These are phyloP conservation scores for Coelinius sp. DNA, from an alignment of 2,888 invertebrate species.

Conservation along the genomic window DNA sequence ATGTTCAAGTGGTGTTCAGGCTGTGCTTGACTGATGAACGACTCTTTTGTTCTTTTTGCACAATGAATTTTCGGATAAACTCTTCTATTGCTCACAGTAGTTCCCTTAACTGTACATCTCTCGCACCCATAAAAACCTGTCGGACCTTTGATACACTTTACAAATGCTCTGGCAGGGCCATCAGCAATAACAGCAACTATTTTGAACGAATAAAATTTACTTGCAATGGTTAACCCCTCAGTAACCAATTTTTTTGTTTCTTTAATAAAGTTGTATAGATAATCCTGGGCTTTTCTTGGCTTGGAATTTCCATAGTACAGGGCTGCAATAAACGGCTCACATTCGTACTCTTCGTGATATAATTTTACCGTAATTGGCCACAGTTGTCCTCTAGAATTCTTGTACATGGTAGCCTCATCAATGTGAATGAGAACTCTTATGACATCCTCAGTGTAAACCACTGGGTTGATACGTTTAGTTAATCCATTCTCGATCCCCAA, in stretches of 20 bases:
- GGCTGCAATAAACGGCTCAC: not conserved
- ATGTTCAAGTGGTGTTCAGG: not conserved
- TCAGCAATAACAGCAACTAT: constrained; percentile 41
- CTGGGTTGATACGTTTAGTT: not conserved
- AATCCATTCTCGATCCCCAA: constrained; percentile 33
- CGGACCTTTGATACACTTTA: constrained; percentile 40
- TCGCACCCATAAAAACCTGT: constrained; percentile 43
- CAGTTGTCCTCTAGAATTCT: constrained; percentile 36
- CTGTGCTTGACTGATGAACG: not conserved
- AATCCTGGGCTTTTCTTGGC: constrained; percentile 28
- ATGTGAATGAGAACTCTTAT: constrained; percentile 31
- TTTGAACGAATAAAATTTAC: constrained; percentile 33
- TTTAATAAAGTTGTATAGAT: constrained; percentile 40
- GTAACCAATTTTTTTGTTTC: constrained; percentile 33
- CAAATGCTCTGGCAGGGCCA: constrained; percentile 41
- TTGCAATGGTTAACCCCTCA: constrained; percentile 28
- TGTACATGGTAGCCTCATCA: constrained; percentile 35
- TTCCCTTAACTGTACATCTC: constrained; percentile 39
- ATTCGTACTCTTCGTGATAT: not conserved
- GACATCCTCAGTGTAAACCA: not conserved
- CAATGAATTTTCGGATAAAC: constrained; percentile 42
- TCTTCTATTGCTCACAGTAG: constrained; percentile 36
- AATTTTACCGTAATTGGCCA: constrained; percentile 38
- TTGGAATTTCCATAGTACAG: constrained; percentile 34
- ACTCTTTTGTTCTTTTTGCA: constrained; percentile 31